A percentile compares a stretch with the other conserved stretches of the same genome.
These are phyloP conservation scores for Ageneiosus marmoratus DNA, from an alignment of 2,113 vertebrate species.

Conservation along the genomic window DNA sequence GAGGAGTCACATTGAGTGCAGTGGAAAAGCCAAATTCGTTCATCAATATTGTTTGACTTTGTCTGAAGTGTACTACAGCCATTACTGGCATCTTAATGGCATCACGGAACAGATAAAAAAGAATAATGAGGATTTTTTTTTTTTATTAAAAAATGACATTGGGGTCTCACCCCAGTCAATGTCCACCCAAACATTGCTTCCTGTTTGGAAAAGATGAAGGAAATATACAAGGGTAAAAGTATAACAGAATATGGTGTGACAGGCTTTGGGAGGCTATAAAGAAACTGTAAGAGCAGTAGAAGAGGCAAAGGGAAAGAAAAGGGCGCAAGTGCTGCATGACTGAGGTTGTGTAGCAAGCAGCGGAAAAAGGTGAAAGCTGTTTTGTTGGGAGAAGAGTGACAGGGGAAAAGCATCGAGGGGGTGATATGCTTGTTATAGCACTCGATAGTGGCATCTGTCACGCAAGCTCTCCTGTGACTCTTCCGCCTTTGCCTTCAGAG, in stretches of 20 bases:
- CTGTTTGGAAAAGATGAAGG: neutral
- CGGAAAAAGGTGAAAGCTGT: conserved; percentile 48
- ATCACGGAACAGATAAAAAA: conserved; percentile 1
- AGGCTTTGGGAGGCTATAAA: neutral
- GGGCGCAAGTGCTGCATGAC: conserved; percentile 38
- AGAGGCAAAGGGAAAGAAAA: conserved; percentile 3
- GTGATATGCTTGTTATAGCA: conserved; percentile 50
- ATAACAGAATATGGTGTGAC: neutral
- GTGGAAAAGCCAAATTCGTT: conserved; percentile 23
- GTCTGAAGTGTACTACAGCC: conserved; percentile 9
- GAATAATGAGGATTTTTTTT: conserved; percentile 6
- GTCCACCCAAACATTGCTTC: neutral
- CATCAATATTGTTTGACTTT: conserved; percentile 28
- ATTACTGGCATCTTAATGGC: conserved; percentile 23
- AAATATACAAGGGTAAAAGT: neutral
- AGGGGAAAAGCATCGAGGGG: conserved; percentile 40
- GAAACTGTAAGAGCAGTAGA: conserved; percentile 12
- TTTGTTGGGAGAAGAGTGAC: conserved; percentile 44
- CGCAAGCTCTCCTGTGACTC: conserved; percentile 46
- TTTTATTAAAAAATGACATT: neutral
- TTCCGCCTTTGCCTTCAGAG: neutral
- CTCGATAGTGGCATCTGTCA: conserved; percentile 54
- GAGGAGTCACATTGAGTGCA: conserved; percentile 33
- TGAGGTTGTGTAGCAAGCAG: conserved; percentile 27
- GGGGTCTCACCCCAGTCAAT: neutral